Base-by-base conservation (phyloP, 2,113 vertebrate genomes). In the Tupaia tana region DNA sequence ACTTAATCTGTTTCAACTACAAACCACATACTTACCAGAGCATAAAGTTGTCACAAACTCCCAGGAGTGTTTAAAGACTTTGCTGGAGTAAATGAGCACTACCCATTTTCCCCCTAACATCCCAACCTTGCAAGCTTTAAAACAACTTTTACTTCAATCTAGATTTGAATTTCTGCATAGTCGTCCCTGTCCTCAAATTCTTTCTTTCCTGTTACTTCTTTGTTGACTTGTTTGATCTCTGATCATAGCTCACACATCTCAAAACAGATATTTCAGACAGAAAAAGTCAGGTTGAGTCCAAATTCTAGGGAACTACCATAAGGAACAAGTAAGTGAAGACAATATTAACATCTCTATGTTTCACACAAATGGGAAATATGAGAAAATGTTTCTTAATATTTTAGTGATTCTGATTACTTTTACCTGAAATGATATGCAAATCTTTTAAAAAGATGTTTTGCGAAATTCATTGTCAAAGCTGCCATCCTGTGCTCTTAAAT, bases 311-410 rank as follows among this genome's bases (percentile, higher is more conserved):
- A 92, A 34, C 9, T 16, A 43, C 1, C 16, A 58, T 10, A 56
- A 58, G 61, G 54, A 83, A 31, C 27, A 83, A 83, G 18, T 52
- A 74, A 64, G n/a, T 91, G 15, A 91, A 91, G 61, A 31, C 22
- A 52, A 34, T 27, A 3, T 63, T 74, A 82, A 61, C 3, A 86
- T 86, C 3, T 12, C 59, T 27, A 54, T 43, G 18, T 58, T 79
- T 25, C 52, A 58, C 25, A 69, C 24, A 83, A 74, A 71, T 87
- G 20, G 22, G 6, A 93, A 85, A 71, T 34, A 54, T 6, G 6
- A 77, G 56, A 58, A 89, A 92, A 73, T 31, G 1, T 31, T 77
- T 91, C 69, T 91, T 74, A 86, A 89, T 63, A 91, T 93, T 31
- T 83, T 75, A 91, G 7, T n/a, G 29, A 29, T 82, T 25, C 22